phyloP scores from a whole-genome alignment of 2,888 invertebrate genomes.

The Gasteruption jaculator region DNA sequence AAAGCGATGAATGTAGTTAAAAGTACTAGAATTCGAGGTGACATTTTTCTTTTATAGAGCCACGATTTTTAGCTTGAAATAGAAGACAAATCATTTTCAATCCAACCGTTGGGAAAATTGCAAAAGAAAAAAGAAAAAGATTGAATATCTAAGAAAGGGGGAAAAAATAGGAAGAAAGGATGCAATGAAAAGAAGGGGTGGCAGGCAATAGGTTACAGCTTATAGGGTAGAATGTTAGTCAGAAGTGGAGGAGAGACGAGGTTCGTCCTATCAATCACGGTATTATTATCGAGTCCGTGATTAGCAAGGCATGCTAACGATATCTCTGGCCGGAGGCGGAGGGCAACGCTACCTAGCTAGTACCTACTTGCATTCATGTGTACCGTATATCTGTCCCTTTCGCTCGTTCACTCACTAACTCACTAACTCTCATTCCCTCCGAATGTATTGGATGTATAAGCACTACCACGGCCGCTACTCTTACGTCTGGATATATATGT shows the following conservation, averaged over 20 bases:
- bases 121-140: too few relatives aligned
- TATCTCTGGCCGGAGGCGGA: constrained; percentile 47
- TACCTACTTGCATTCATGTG: too few relatives aligned
- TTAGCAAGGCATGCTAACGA: constrained; percentile 52
- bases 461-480: constrained; percentile 12
- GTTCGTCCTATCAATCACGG: constrained; percentile 51
- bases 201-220: constrained; percentile 15
- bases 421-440: neutral
- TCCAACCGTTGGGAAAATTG: too few relatives aligned
- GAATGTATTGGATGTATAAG: constrained; percentile 10
- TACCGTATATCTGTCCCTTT: too few relatives aligned
- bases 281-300: constrained; percentile 52
- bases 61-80: too few relatives aligned
- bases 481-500: constrained; percentile 21
- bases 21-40: too few relatives aligned
- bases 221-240: neutral
- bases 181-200: constrained; percentile 21
- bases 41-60: too few relatives aligned
- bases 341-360: constrained; percentile 37
- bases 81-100: too few relatives aligned
- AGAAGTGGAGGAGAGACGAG: constrained; percentile 34
- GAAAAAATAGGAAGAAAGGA: constrained; percentile 26
- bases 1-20: too few relatives aligned
- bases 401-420: constrained; percentile 6
- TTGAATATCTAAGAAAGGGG: too few relatives aligned